Percentiles rank a stretch among this genome's conserved stretches.
phyloP scores from a whole-genome alignment of 2,888 invertebrate genomes.

The Nemotelus pantherinus region DNA sequence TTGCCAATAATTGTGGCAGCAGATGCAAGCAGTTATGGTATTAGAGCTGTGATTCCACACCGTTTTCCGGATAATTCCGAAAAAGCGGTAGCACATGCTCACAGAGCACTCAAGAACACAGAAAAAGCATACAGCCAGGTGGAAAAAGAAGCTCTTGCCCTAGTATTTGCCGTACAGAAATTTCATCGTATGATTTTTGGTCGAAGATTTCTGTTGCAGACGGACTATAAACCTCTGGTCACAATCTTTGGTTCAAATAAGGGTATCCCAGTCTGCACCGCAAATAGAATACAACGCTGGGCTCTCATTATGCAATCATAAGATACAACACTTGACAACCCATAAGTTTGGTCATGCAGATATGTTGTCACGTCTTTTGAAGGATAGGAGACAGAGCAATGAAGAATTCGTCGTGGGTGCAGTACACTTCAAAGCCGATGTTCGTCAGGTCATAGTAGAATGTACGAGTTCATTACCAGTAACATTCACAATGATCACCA shows the following conservation, averaged over 20 bases:
- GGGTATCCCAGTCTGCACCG: slow-evolving; percentile 50
- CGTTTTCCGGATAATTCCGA: background rate
- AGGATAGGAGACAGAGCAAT: background rate
- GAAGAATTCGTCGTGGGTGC: background rate
- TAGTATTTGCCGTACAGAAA: slow-evolving; percentile 56
- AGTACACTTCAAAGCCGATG: background rate
- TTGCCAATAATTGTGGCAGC: slow-evolving; percentile 51
- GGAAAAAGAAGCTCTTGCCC: slow-evolving; percentile 58
- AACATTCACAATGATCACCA: background rate
- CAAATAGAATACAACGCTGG: slow-evolving; percentile 53
- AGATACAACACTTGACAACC: slow-evolving; percentile 52
- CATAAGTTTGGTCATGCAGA: slow-evolving; percentile 53
- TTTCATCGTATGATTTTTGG: slow-evolving; percentile 58
- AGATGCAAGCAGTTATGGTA: slow-evolving; percentile 50
- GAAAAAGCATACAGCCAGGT: slow-evolving; percentile 58
- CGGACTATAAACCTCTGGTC: slow-evolving; percentile 53
- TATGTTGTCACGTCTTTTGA: slow-evolving; percentile 48
- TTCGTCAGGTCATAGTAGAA: background rate
- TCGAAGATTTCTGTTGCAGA: slow-evolving; percentile 56
- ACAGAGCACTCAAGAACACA: slow-evolving; percentile 38
- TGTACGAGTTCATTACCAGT: background rate
- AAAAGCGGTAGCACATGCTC: background rate
- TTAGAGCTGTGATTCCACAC: slow-evolving; percentile 47
- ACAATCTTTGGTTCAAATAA: slow-evolving; percentile 57
- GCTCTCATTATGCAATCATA: slow-evolving; percentile 52